Percentiles rank a stretch among this genome's conserved stretches.
Evolutionary conservation across 2,888 invertebrate genomes (phyloP).

Genomic region (Phrixothrix hirtus): DNA sequence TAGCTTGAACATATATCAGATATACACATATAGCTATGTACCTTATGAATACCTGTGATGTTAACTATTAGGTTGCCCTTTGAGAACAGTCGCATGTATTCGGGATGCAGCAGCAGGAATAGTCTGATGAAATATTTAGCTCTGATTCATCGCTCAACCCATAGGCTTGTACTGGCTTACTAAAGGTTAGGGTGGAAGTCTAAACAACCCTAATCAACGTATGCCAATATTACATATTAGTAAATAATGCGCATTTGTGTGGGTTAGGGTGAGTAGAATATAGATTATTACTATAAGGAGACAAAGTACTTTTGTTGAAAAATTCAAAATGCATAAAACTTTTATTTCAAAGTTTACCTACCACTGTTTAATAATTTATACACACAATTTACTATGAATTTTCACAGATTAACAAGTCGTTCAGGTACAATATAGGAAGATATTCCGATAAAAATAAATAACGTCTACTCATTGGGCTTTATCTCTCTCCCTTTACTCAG

Average conservation of each 20-base stretch:
- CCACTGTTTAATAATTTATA: too few species aligned
- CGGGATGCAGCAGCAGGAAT: too few species aligned
- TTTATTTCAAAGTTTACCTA: too few species aligned
- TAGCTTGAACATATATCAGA: too few species aligned
- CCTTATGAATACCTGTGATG: too few species aligned
- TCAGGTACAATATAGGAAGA: constrained; percentile 50
- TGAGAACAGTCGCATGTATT: too few species aligned
- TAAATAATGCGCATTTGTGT: constrained; percentile 39
- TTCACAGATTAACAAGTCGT: constrained; percentile 47
- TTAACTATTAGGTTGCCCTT: too few species aligned
- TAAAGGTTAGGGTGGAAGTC: constrained; percentile 23
- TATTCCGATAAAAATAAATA: constrained; percentile 54
- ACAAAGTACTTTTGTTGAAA: too few species aligned
- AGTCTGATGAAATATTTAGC: constrained; percentile 39
- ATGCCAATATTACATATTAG: constrained; percentile 36
- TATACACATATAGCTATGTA: too few species aligned
- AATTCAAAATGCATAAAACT: too few species aligned
- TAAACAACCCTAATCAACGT: constrained; percentile 36
- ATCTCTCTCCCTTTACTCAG: constrained; percentile 49
- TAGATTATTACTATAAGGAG: too few species aligned
- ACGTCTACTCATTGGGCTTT: constrained; percentile 51
- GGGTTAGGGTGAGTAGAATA: constrained; percentile 5
- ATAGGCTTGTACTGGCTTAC: constrained; percentile 19
- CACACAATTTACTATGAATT: constrained; percentile 36
- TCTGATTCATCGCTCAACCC: constrained; percentile 49